Evolutionary conservation across 2,113 vertebrate genomes (phyloP).

Genomic region (Sceloporus undulatus): DNA sequence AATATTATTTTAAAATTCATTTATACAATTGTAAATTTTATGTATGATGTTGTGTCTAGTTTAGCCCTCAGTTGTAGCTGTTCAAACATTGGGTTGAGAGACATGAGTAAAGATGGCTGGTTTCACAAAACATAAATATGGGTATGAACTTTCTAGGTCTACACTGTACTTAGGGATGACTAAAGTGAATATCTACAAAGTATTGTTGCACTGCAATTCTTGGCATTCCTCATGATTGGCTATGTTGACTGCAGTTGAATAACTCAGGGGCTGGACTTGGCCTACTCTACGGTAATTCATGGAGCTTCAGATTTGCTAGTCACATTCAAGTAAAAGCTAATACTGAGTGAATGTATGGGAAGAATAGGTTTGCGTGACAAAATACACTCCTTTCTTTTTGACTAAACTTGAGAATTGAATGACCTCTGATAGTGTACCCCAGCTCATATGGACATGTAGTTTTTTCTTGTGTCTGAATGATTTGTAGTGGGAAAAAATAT

Average conservation of each 20-base stretch:
- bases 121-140: background rate
- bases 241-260: no score
- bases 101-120: background rate
- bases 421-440: no score
- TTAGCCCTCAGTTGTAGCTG: background rate
- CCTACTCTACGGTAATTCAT: background rate
- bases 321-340: background rate
- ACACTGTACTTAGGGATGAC: no score
- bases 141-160: background rate
- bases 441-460: no score
- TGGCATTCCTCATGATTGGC: no score
- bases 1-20: background rate
- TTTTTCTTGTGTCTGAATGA: background rate
- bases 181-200: no score
- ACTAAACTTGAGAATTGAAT: background rate
- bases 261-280: no score
- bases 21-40: background rate
- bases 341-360: background rate
- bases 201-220: no score
- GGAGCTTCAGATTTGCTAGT: no score
- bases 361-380: no score
- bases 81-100: background rate
- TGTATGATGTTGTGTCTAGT: background rate
- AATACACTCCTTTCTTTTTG: background rate
- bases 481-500: background rate